Evolutionary conservation across 2,888 invertebrate species (phyloP).

Genomic region (Lasioglossum leucozonium): DNA sequence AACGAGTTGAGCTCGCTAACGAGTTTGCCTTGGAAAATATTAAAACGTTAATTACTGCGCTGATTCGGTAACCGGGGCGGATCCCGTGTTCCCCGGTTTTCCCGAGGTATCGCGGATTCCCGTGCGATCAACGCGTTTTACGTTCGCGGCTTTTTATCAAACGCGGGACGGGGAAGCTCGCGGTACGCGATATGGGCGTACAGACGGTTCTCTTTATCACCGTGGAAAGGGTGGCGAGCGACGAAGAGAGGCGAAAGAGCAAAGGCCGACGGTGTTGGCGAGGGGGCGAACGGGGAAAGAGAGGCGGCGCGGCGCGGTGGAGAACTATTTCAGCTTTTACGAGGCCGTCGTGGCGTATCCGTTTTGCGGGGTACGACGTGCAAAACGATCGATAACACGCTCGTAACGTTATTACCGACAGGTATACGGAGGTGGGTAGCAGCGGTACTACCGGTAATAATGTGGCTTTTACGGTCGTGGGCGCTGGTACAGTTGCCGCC

Average conservation of each 20-base stretch:
- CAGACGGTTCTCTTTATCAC: slow-evolving; percentile 14
- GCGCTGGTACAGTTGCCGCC: slow-evolving; percentile 71
- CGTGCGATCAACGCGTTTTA: slow-evolving; percentile 22
- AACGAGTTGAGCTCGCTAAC: not conserved
- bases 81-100: not conserved
- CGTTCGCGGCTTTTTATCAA: slow-evolving; percentile 40
- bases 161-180: slow-evolving; percentile 19
- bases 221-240: slow-evolving; percentile 27
- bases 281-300: slow-evolving; percentile 8
- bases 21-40: not conserved
- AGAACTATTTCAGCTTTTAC: slow-evolving; percentile 72
- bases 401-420: slow-evolving; percentile 80
- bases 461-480: slow-evolving; percentile 75
- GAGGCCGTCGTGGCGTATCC: slow-evolving; percentile 75
- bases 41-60: not conserved
- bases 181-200: not conserved
- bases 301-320: slow-evolving; percentile 44
- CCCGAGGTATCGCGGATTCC: not conserved
- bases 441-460: slow-evolving; percentile 78
- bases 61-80: not conserved
- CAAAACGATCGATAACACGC: slow-evolving; percentile 80
- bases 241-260: slow-evolving; percentile 11
- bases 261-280: not conserved
- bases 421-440: slow-evolving; percentile 73
- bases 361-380: slow-evolving; percentile 77